A percentile compares a stretch with the other conserved stretches of the same genome.
These are phyloP conservation scores for Neoscelio sp. DNA, from an alignment of 2,888 invertebrate genomes.

Conservation along the genomic window DNA sequence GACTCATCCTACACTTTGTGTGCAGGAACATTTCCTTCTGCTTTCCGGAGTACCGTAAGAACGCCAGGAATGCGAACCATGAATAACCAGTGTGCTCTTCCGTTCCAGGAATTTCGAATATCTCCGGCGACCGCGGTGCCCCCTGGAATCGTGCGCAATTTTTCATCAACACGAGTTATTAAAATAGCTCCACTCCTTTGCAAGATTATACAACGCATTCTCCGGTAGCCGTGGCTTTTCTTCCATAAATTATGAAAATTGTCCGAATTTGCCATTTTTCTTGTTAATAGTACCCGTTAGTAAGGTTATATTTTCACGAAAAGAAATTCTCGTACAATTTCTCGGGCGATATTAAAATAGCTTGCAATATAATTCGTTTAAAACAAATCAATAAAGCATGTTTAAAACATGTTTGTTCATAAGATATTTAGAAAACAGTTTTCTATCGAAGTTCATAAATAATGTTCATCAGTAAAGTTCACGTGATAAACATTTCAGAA, in stretches of 20 bases:
- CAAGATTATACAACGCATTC: constrained; percentile 19
- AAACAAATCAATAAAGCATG: too few relatives aligned
- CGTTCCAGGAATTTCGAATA: constrained; percentile 62
- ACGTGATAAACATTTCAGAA: too few relatives aligned
- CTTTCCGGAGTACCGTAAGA: constrained; percentile 53
- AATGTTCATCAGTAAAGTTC: too few relatives aligned
- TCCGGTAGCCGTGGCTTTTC: constrained; percentile 2
- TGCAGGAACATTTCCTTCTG: constrained; percentile 52
- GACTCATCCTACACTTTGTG: constrained; percentile 80
- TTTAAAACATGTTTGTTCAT: too few relatives aligned
- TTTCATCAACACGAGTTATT: constrained; percentile 59
- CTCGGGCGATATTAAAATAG: too few relatives aligned
- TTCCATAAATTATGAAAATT: constrained; percentile 21
- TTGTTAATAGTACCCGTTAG: neutral
- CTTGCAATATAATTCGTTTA: too few relatives aligned
- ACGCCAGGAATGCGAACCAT: constrained; percentile 55
- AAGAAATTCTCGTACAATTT: too few relatives aligned
- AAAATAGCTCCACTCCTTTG: constrained; percentile 44
- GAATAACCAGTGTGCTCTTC: constrained; percentile 60
- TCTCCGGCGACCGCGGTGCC: constrained; percentile 47
- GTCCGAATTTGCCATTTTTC: constrained; percentile 13
- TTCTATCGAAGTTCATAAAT: too few relatives aligned
- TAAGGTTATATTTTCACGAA: too few relatives aligned
- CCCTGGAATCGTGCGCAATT: constrained; percentile 51
- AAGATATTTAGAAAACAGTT: too few relatives aligned